Evolutionary conservation across 64 coral and sea anemone species (phyloP), one percentile per base, ranked within the genome.

Genomic region (Stichodactyla mertensii): DNA sequence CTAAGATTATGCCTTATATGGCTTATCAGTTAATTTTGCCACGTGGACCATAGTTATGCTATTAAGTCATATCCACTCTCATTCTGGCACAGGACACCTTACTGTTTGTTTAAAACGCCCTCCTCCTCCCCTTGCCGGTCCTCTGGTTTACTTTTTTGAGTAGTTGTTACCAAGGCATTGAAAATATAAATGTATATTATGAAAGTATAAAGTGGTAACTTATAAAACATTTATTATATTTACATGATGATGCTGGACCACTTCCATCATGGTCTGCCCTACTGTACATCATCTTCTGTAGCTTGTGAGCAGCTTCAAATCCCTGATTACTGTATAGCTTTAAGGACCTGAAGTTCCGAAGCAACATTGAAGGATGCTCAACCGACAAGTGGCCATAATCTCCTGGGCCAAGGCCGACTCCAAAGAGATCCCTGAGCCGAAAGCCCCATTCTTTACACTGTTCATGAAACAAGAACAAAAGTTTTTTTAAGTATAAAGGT

Each of bases 391-490:
- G 89, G 51, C 89, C 82, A 78, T 90, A 85, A 59, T 90, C 89
- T 19, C 89, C 70, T 16, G 89, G 86, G 16, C 89, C 89, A 52
- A 91, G 83, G 31, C 82, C 52, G 7, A 86, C 66, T 62, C 83
- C 89, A 91, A 91, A 91, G 15, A 80, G 53, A 51, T 91, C 83
- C 51, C 83, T 77, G 52, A 91, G 56, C 31, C 23, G 80, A 59
- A 90, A 85, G 18, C 89, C 89, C 82, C 83, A 90, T 90, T 86
- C 89, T 55, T 90, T 90, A 71, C 83, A 86, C 89, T 90, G 60
- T 55, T 36, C 53, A 78, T 26, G 57, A 64, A 83, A 54, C 57
- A 84, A 26, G 60, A 85, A 31, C 10, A 13, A 27, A 85, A 16
- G 31, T 2, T 58, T 58, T 31, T 11, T 58, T 15, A 58, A 58